Base-by-base conservation (phyloP, 2,113 vertebrate genomes). In the Ophthalmolycus amberensis region DNA sequence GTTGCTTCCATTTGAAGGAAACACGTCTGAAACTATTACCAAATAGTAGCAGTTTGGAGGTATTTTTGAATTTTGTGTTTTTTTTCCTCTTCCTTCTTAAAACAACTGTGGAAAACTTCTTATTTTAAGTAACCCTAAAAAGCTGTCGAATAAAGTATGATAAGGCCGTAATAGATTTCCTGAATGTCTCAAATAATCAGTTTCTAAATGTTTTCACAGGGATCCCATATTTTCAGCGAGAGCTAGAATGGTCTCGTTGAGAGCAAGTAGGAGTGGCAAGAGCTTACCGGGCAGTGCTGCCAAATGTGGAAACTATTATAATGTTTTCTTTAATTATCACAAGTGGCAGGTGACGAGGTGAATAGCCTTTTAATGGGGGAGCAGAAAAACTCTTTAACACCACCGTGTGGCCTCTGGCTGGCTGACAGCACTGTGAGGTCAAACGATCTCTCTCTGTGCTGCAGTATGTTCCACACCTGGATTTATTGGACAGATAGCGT, bases 251-350 rank as follows among this genome's bases (percentile, higher is more conserved):
- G 20, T 50, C 54, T 46, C 46, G 60, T 29, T n/a, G 27, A 69
- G 59, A 77, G 46, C 22, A 50, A 25, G 72, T 6, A 14, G 50
- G 48, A 69, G 69, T 6, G 22, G 71, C 15, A 18, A 12, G 20
- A 76, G 63, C 83, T 63, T 11, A 18, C 37, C 0, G 59, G 65
- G 72, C 71, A 20, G 29, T 0, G 54, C 22, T 42, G 22, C 60
- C 82, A 63, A 92, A 91, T 84, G 74, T 92, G 93, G 90, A 89
- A 92, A 74, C 73, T 52, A 83, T 94, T 93, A 86, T n/a, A 6
- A 72, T 76, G 88, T 93, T 94, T 88, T 86, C 79, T 90, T 91
- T 93, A 89, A 94, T 93, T 90, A 91, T 89, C 72, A 67, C 87
- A 88, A 90, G 90, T 92, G 90, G 86, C 92, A 90, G 88, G 91